These are phyloP conservation scores for Ambastaia sidthimunki DNA, from an alignment of 2,797 vertebrate species.

Conservation along the genomic window DNA sequence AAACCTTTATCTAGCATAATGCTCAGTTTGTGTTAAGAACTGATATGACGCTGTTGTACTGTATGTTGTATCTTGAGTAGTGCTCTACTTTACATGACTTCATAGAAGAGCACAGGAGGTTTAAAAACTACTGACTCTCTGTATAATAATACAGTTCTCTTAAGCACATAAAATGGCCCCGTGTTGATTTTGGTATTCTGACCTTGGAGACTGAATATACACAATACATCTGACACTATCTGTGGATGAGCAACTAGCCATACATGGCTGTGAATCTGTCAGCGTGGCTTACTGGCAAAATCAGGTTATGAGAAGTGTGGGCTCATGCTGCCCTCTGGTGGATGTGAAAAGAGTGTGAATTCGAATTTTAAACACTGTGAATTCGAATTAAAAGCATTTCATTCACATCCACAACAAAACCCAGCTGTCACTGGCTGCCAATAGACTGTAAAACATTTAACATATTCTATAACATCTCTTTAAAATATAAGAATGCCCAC, in stretches of 20 bases:
- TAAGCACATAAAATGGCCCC: not conserved
- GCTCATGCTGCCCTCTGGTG: conserved; percentile 71
- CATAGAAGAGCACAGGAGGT: not conserved
- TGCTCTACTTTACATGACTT: not conserved
- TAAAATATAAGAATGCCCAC: not conserved
- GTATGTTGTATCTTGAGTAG: not conserved
- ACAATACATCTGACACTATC: conserved; percentile 3
- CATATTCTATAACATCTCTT: not conserved
- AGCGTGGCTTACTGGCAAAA: conserved; percentile 27
- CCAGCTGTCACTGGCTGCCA: not conserved
- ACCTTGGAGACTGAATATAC: conserved; percentile 14
- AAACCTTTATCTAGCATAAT: not conserved
- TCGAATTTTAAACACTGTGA: not conserved
- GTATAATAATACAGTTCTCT: not conserved
- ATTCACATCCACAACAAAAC: not conserved
- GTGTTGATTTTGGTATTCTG: conserved; percentile 11
- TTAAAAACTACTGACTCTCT: not conserved
- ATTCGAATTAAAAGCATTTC: not conserved
- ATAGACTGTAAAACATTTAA: not conserved
- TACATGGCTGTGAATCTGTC: conserved; percentile 46
- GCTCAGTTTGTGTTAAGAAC: conserved; percentile 1
- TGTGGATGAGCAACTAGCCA: conserved; percentile 40
- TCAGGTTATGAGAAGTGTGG: conserved; percentile 23
- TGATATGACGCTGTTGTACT: not conserved
- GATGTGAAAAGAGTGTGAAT: not conserved